These are phyloP conservation scores for Spicauda simplicius DNA, from an alignment of 2,888 invertebrate species.

Conservation along the genomic window DNA sequence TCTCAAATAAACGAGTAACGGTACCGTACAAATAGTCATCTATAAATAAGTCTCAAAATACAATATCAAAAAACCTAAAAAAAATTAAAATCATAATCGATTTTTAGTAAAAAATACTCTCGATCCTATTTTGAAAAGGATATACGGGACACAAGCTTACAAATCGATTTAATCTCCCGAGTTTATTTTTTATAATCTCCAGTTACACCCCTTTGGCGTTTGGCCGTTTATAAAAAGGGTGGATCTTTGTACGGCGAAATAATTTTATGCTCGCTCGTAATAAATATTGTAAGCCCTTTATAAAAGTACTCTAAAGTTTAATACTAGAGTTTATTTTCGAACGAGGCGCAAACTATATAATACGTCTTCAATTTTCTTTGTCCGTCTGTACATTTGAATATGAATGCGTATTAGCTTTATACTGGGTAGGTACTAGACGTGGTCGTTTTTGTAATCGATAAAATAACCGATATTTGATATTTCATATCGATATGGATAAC, in stretches of 20 bases:
- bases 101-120: constrained; percentile 8
- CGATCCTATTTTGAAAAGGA: constrained; percentile 9
- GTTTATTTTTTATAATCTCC: constrained; percentile 31
- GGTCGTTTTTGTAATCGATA: too few species aligned
- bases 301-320: constrained; percentile 36
- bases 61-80: neutral
- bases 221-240: constrained; percentile 39
- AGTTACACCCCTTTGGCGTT: constrained; percentile 36
- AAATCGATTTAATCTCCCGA: constrained; percentile 32
- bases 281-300: constrained; percentile 14
- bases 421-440: constrained; percentile 40
- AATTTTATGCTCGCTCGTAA: constrained; percentile 28
- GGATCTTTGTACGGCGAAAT: constrained; percentile 30
- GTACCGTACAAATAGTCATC: too few species aligned
- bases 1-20: too few species aligned
- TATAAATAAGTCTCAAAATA: neutral
- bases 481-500: too few species aligned
- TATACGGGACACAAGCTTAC: constrained; percentile 9
- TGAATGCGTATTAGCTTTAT: constrained; percentile 49
- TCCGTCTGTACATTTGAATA: constrained; percentile 48
- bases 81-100: neutral
- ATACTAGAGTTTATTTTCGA: constrained; percentile 15
- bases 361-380: constrained; percentile 44
- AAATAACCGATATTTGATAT: too few species aligned
- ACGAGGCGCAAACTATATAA: neutral